Evolutionary conservation across 2,888 invertebrate species (phyloP).

Genomic region (Vannuccia rotundouncinata): DNA sequence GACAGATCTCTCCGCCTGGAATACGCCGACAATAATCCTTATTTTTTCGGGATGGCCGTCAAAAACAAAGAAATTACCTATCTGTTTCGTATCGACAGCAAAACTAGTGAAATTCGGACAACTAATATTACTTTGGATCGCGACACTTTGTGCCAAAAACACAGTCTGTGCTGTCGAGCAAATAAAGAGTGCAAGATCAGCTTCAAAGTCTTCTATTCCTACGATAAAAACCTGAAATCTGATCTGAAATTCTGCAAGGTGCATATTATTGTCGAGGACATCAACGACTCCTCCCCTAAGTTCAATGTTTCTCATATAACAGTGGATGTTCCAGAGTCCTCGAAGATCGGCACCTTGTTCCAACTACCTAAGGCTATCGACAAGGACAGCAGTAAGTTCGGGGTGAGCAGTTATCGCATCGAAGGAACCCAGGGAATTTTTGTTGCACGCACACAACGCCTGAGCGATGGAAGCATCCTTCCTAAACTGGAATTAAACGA

Average conservation of each 20-base stretch:
- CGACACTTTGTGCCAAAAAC: slow-evolving; percentile 27
- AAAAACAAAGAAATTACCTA: not conserved
- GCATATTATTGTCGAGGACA: slow-evolving; percentile 35
- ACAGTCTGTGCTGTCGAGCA: slow-evolving; percentile 25
- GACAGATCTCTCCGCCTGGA: not conserved
- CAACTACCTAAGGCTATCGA: slow-evolving; percentile 38
- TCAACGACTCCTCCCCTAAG: slow-evolving; percentile 36
- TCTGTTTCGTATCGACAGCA: not conserved
- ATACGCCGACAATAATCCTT: not conserved
- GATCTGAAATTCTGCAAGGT: slow-evolving; percentile 32
- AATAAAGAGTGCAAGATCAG: slow-evolving; percentile 10
- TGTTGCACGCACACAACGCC: not conserved
- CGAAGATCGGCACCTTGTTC: slow-evolving; percentile 29
- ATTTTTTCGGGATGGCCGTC: not conserved
- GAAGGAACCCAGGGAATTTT: slow-evolving; percentile 9
- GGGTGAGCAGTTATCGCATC: slow-evolving; percentile 33
- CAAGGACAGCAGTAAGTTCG: slow-evolving; percentile 32
- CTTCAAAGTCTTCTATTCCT: not conserved
- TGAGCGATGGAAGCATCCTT: slow-evolving; percentile 30
- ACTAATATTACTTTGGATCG: slow-evolving; percentile 24
- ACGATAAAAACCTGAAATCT: not conserved
- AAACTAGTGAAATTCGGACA: slow-evolving; percentile 2
- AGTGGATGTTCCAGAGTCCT: slow-evolving; percentile 35
- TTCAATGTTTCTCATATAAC: slow-evolving; percentile 22
- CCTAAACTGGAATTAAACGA: slow-evolving; percentile 34